Base-by-base conservation (phyloP, 2,113 vertebrate genomes). In the Ammospiza caudacuta region DNA sequence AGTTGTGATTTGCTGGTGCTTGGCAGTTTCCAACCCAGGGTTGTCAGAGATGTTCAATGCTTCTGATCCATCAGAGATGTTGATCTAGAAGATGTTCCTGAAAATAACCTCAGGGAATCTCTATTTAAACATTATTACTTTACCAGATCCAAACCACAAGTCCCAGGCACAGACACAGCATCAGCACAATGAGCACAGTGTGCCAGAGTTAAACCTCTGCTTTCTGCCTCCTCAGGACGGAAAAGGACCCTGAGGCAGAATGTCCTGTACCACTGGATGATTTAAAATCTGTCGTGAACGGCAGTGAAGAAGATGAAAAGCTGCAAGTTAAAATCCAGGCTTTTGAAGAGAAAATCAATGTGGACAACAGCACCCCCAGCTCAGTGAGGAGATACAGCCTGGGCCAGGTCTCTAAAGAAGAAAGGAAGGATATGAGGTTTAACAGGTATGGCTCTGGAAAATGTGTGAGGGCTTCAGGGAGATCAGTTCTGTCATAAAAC, bases 321-420 rank as follows among this genome's bases (percentile, higher is more conserved):
- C 98, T 99, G 25, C 98, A 98, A 94, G 97, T 98, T 86, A 98
- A 99, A 97, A 98, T 98, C 95, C 98, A 98, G 94, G 98, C 98
- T 61, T 98, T 98, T 75, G 98, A 98, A 90, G 98, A 98, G 92
- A 98, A 98, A 97, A 96, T 98, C 85, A 98, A 87, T 9, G 82
- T 43, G 3, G 98, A 98, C 9, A 97, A 24, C 70, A 97, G 86
- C 22, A 98, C 97, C 17, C 97, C 98, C 3, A 91, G 95, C 52
- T 98, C 98, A 7, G 96, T 98, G 91, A 96, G 98, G 66, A 98
- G 98, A 88, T 98, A 98, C 79, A 99, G 98, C 91, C 97, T 98
- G 87, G 97, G 97, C 77, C 98, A 99, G 62, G 90, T 97, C 6
- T 97, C 98, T 54, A 98, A 97, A 70, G 98, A 99, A 62, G 98